Evolutionary conservation across 2,113 vertebrate genomes (phyloP).

Genomic region (Abramis brama): DNA sequence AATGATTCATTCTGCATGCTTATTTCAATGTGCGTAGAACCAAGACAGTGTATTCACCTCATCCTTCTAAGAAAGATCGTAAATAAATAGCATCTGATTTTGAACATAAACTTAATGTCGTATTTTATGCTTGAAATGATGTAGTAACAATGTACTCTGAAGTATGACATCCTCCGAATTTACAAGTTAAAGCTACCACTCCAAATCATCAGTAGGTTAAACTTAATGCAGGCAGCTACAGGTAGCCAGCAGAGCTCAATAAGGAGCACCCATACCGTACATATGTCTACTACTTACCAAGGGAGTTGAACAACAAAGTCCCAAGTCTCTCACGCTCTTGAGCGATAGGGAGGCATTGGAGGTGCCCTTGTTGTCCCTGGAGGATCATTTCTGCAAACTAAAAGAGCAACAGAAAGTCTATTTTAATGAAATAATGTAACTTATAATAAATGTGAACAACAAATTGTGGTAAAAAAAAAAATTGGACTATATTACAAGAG

Average conservation of each 20-base stretch:
- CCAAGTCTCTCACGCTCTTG: slow-evolving; percentile 8
- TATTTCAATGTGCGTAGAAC: too few relatives aligned
- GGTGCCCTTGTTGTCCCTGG: slow-evolving; percentile 3
- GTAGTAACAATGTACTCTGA: background rate
- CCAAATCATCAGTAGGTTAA: background rate
- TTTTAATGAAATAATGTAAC: background rate
- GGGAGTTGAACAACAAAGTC: background rate
- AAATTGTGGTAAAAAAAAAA: background rate
- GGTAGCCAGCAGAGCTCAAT: slow-evolving; percentile 7
- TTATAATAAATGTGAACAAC: slow-evolving; percentile 12
- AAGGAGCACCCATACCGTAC: background rate
- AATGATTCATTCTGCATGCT: too few relatives aligned
- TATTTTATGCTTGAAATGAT: too few relatives aligned
- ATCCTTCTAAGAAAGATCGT: too few relatives aligned
- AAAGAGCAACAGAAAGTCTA: background rate
- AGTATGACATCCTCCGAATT: background rate
- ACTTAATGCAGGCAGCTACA: background rate
- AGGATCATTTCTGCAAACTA: slow-evolving; percentile 9
- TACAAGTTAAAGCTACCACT: slow-evolving; percentile 10
- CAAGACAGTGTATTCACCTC: too few relatives aligned
- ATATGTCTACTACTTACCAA: slow-evolving; percentile 6
- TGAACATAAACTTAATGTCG: too few relatives aligned
- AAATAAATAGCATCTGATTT: too few relatives aligned
- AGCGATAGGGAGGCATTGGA: background rate
- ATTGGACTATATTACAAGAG: background rate